Evolutionary conservation across 2,113 vertebrate species (phyloP).

Genomic region (Marcusenius ussheri): DNA sequence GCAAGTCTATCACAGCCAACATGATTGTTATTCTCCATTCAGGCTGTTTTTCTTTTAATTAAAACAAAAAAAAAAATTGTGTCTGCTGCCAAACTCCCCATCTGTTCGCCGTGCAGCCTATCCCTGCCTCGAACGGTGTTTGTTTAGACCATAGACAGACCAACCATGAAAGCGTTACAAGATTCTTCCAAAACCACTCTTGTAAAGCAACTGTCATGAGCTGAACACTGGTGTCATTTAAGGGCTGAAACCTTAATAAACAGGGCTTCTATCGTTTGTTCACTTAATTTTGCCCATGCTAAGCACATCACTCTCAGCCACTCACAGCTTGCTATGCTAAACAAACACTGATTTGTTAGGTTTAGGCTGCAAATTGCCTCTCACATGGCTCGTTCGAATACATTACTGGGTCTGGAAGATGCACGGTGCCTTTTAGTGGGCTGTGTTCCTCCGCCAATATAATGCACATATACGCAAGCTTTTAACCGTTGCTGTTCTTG

Average conservation of each 20-base stretch:
- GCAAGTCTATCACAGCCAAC: background rate
- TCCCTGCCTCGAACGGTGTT: background rate
- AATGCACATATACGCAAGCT: background rate
- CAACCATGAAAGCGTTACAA: background rate
- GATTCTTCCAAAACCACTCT: slow-evolving; percentile 6
- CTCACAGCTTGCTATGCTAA: background rate
- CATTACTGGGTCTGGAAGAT: background rate
- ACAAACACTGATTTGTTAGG: background rate
- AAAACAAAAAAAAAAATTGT: background rate
- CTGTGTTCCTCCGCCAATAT: background rate
- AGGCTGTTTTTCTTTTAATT: background rate
- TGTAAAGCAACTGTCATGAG: background rate
- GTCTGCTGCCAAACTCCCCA: slow-evolving; percentile 1
- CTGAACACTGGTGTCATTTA: background rate
- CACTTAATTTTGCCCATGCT: background rate
- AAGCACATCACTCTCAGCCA: background rate
- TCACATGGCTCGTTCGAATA: background rate
- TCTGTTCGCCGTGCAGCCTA: background rate
- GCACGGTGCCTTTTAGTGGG: background rate
- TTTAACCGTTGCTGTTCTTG: background rate
- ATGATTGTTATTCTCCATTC: background rate
- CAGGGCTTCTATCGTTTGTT: background rate
- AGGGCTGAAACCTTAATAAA: background rate
- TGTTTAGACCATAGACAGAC: slow-evolving; percentile 1
- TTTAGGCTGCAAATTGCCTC: background rate